phyloP scores from a whole-genome alignment of 2,797 vertebrate genomes.

The Muraenolepis orangiensis region DNA sequence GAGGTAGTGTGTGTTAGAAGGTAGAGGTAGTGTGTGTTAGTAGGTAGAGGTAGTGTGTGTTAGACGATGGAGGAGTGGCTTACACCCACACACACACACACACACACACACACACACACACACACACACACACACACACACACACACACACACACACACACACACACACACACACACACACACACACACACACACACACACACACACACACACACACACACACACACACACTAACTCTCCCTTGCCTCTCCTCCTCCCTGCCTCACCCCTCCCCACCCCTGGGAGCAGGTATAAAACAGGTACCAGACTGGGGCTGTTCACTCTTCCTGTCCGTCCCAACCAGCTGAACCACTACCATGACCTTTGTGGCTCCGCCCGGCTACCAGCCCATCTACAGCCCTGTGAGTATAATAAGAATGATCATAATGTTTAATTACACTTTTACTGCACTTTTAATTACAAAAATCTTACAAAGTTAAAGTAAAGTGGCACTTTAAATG shows the following conservation, averaged over 20 bases:
- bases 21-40: no score
- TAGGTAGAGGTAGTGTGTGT: not conserved
- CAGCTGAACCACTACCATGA: constrained; percentile 59
- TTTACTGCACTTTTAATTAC: no score
- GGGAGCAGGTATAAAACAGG: not conserved
- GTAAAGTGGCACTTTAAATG: no score
- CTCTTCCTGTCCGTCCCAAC: constrained; percentile 12
- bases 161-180: not conserved
- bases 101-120: no score
- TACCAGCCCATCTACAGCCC: constrained; percentile 80
- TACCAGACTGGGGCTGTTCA: not conserved
- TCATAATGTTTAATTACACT: no score
- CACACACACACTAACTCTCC: not conserved
- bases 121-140: no score
- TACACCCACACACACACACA: not conserved
- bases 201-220: not conserved
- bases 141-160: no score
- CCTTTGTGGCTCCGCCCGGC: constrained; percentile 75
- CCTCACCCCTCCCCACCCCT: not conserved
- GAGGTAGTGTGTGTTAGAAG: no score
- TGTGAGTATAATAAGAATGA: no score
- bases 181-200: not conserved
- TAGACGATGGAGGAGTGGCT: not conserved
- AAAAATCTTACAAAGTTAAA: no score
- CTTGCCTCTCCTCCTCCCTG: not conserved